phyloP scores from a whole-genome alignment of 1,140 invertebrate genomes.

The Condylostylus longicornis region DNA sequence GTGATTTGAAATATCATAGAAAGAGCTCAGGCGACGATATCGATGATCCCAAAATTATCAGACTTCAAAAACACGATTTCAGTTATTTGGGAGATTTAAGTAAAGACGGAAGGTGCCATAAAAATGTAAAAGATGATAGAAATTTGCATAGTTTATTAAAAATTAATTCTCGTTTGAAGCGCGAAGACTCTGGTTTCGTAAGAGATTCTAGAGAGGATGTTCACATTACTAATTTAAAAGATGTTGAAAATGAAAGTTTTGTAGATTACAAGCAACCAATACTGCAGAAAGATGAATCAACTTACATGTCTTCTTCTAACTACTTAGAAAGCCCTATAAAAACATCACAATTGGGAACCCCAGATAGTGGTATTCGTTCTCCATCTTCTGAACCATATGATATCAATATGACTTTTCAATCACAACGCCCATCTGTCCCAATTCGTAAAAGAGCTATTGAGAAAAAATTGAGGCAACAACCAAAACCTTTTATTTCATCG shows the following conservation, averaged over 20 bases:
- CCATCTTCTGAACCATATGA: constrained; percentile 5
- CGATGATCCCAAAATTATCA: background rate
- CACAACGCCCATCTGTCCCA: constrained; percentile 38
- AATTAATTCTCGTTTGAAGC: constrained; percentile 5
- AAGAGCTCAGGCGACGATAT: background rate
- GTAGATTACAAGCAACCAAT: constrained; percentile 16
- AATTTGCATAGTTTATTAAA: background rate
- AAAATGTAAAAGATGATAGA: background rate
- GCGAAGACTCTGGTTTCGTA: constrained; percentile 9
- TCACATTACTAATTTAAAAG: background rate
- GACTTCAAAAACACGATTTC: background rate
- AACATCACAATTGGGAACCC: constrained; percentile 2
- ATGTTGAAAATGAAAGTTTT: constrained; percentile 17
- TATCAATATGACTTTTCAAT: constrained; percentile 10
- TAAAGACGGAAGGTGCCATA: background rate
- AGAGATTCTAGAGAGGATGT: constrained; percentile 7
- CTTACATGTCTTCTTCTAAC: constrained; percentile 38
- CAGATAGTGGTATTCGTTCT: constrained; percentile 6
- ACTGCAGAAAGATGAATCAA: constrained; percentile 37
- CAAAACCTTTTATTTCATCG: constrained; percentile 2
- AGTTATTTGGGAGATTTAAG: too few relatives aligned
- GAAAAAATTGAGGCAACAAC: constrained; percentile 22
- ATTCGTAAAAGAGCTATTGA: constrained; percentile 40
- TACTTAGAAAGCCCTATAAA: constrained; percentile 7
- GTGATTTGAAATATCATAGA: constrained; percentile 1